Evolutionary conservation across 1,140 invertebrate genomes (phyloP).

Genomic region (Sitophilus oryzae): DNA sequence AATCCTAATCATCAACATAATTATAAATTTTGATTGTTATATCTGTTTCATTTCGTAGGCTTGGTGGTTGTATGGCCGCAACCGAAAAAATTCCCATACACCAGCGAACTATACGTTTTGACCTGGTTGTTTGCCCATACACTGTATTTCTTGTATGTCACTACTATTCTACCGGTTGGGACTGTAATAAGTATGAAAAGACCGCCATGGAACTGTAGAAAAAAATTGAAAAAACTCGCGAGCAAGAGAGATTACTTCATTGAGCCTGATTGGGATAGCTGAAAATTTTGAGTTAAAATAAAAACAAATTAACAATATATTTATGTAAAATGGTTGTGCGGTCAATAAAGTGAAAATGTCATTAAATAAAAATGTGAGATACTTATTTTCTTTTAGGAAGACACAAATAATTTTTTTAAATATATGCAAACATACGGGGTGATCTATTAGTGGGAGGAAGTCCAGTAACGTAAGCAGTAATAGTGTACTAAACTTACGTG

Average conservation of each 20-base stretch:
- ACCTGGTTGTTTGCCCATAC: slow-evolving; percentile 34
- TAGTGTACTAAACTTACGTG: no score
- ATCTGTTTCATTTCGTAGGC: not conserved
- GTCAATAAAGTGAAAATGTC: no score
- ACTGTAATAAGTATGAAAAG: slow-evolving; percentile 27
- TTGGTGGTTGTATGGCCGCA: slow-evolving; percentile 38
- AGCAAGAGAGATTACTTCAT: slow-evolving; percentile 38
- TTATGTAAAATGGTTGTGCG: no score
- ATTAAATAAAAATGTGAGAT: no score
- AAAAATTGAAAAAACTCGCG: slow-evolving; percentile 28
- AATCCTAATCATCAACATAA: no score
- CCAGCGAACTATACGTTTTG: slow-evolving; percentile 27
- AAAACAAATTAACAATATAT: no score
- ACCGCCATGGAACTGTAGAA: slow-evolving; percentile 33
- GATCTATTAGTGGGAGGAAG: no score
- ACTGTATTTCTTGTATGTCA: slow-evolving; percentile 34
- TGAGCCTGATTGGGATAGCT: slow-evolving; percentile 39
- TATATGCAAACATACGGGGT: no score
- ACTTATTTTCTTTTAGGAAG: no score
- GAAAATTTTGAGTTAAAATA: no score
- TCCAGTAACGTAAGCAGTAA: no score
- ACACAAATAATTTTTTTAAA: no score
- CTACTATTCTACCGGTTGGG: slow-evolving; percentile 34
- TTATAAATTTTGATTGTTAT: not conserved
- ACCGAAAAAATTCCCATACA: slow-evolving; percentile 27